Evolutionary conservation across 2,888 invertebrate species (phyloP), one percentile per base, ranked within the genome.

Genomic region (Koerneria pararmatus): DNA sequence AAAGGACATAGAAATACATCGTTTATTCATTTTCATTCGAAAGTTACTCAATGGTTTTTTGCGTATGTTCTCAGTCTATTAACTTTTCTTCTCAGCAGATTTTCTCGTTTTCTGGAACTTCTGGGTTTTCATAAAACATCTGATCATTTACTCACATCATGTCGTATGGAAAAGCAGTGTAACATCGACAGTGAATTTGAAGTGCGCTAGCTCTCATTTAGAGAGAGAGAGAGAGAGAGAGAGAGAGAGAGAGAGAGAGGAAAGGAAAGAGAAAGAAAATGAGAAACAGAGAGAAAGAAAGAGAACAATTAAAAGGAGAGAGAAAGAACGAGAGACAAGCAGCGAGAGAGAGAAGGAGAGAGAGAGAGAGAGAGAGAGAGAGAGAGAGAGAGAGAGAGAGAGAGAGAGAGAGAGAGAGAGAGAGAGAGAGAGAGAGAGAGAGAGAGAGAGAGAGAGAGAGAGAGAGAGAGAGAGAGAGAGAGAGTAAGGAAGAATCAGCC

Each of bases 391-490:
- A 64, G 32, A 58, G 31, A 56, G 41, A 58, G 35, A 56, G 24
- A 32, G 34, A 35, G 6, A 24, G 37, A 60, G 46, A 53, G 48
- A 41, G 46, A 22, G 24, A 60, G 51, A 27, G 37, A 22, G 46
- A 37, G 19, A 27, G 11, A 11, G 35, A 60, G 6, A 31, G 46
- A 34, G 48, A n/a, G 48, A 53, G 35, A 37, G 54, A 19, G 35
- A 58, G 29, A 49, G 27, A 51, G 49, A 49, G 60, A 61, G 51
- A 48, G 54, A 60, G 54, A 60, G 29, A 60, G 60, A 60, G 41
- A 66, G 53, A 53, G 53, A 60, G 53, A 57, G 34, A 49, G 34
- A 31, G 48, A 59, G 27, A 59, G 32, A 29, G 24, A 58, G 54
- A 3, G 22, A 66, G 54, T 62, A 57, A 60, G 41, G 62, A 56